These are phyloP conservation scores for Chaetoderma sp. DNA, from an alignment of 2,888 invertebrate genomes.

Conservation along the genomic window DNA sequence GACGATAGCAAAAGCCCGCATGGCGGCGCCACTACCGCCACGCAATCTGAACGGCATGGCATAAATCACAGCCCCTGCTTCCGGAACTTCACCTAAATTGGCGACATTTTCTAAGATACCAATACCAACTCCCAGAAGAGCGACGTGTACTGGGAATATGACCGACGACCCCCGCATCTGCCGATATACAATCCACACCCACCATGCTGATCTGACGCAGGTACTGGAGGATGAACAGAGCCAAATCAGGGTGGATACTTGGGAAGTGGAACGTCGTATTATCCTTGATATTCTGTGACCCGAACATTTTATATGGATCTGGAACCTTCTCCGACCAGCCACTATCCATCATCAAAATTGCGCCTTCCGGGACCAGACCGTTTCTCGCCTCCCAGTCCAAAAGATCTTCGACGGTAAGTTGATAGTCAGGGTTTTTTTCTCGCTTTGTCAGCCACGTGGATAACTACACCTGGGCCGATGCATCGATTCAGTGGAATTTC, in stretches of 20 bases:
- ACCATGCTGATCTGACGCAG: not conserved
- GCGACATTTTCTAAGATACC: slow-evolving; percentile 1
- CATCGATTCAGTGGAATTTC: not conserved
- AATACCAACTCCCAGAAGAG: not conserved
- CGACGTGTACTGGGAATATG: not conserved
- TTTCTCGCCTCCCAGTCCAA: not conserved
- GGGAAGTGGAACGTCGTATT: not conserved
- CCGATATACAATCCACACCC: not conserved
- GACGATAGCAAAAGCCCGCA: not conserved
- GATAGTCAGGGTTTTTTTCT: not conserved
- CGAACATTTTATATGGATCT: not conserved
- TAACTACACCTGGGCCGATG: not conserved
- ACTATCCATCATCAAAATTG: slow-evolving; percentile 1
- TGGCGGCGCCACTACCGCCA: not conserved
- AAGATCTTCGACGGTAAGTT: not conserved
- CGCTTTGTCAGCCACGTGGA: not conserved
- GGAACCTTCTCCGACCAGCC: not conserved
- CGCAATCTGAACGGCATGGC: not conserved
- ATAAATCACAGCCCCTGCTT: not conserved
- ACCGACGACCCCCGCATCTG: not conserved
- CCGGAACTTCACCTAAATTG: not conserved
- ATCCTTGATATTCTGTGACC: too few species aligned
- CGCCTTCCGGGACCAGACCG: not conserved
- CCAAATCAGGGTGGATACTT: not conserved
- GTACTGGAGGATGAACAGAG: not conserved